Evolutionary conservation across 2,888 invertebrate genomes (phyloP).

Genomic region (Drosophila neotestacea): DNA sequence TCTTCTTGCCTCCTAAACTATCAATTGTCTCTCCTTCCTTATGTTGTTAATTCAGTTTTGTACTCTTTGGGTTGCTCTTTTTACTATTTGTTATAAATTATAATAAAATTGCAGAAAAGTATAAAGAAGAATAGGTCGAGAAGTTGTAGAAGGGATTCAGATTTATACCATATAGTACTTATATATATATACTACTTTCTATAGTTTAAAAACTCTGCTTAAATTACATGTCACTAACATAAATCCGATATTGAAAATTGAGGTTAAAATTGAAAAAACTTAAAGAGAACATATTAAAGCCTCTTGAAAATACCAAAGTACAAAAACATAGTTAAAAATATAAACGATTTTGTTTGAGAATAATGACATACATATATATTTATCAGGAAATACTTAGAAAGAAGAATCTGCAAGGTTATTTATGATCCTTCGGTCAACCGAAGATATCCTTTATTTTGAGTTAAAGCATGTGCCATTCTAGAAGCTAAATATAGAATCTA

Average conservation of each 20-base stretch:
- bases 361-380: background rate
- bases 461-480: conserved; percentile 25
- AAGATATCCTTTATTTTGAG: background rate
- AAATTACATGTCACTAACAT: background rate
- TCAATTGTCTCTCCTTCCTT: background rate
- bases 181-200: no score
- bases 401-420: conserved; percentile 12
- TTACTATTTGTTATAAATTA: background rate
- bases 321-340: no score
- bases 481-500: conserved; percentile 9
- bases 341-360: background rate
- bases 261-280: background rate
- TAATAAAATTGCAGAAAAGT: background rate
- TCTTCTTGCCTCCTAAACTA: background rate
- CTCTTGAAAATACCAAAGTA: no score
- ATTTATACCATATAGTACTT: no score
- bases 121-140: background rate
- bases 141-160: no score
- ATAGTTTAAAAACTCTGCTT: no score
- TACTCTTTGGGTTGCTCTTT: background rate
- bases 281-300: no score
- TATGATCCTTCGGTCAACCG: conserved; percentile 1
- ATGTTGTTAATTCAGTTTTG: background rate
- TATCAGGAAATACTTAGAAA: background rate
- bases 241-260: background rate